A percentile compares a stretch with the other conserved stretches of the same genome.
Conservation (phyloP, 2,113 vertebrate genomes). For the Boleophthalmus pectinirostris region DNA sequence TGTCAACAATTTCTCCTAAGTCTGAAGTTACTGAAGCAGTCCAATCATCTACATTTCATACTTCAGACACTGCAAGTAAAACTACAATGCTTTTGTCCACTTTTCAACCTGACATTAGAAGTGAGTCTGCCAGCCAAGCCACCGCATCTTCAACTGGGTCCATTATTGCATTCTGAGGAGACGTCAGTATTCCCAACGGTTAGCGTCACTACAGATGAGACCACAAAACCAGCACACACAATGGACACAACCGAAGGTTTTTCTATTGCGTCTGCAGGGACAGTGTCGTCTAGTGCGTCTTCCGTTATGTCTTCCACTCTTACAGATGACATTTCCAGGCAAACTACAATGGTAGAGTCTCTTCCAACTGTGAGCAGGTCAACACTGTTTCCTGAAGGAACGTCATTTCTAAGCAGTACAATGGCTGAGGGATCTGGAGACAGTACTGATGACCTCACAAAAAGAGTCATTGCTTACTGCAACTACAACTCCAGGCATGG, state of each 20-base stretch:
- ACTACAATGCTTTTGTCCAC: neutral
- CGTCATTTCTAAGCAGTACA: neutral
- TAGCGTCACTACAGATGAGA: neutral
- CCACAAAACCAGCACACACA: neutral
- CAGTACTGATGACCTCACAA: neutral
- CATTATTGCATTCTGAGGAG: conserved; percentile 23
- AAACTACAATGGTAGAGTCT: neutral
- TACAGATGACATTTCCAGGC: neutral
- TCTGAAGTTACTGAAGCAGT: neutral
- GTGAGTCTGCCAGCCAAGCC: neutral
- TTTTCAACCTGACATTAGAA: neutral
- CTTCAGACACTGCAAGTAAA: neutral
- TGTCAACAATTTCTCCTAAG: neutral
- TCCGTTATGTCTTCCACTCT: neutral
- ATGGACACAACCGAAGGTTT: neutral
- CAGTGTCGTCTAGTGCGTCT: neutral
- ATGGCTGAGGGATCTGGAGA: neutral
- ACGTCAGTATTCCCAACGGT: conserved; percentile 7
- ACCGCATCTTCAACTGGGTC: neutral
- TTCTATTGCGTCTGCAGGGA: neutral
- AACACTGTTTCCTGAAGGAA: neutral
- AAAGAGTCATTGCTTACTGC: neutral
- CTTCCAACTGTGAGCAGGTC: neutral
- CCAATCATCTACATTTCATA: neutral
- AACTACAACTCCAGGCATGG: neutral